A percentile compares a stretch with the other conserved stretches of the same genome.
phyloP scores from a whole-genome alignment of 2,113 vertebrate genomes.

The Axis porcinus region DNA sequence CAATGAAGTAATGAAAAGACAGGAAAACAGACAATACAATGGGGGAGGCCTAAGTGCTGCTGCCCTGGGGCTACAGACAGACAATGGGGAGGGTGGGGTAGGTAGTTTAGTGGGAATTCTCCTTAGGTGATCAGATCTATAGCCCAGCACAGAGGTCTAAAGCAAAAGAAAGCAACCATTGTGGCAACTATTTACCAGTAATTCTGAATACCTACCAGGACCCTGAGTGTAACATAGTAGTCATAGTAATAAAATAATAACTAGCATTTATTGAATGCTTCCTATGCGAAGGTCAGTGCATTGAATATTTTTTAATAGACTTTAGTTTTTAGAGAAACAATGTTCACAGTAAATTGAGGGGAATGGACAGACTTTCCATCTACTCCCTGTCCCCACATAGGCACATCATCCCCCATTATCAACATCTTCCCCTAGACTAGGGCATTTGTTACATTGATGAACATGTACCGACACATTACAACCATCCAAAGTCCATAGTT shows the following conservation, averaged over 20 bases:
- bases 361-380: background rate
- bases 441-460: background rate
- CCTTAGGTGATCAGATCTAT: background rate
- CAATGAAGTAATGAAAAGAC: background rate
- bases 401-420: background rate
- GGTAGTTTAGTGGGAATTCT: background rate
- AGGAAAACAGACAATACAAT: background rate
- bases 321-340: background rate
- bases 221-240: background rate
- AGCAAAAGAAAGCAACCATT: background rate
- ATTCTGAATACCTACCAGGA: background rate
- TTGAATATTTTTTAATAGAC: background rate
- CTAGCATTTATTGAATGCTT: background rate
- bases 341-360: background rate
- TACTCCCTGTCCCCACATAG: background rate
- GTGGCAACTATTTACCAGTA: background rate
- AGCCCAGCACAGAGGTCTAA: background rate
- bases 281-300: background rate
- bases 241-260: constrained; percentile 3
- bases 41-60: background rate
- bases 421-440: background rate
- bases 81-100: background rate
- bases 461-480: background rate
- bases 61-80: background rate
- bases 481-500: background rate